Evolutionary conservation across 2,797 vertebrate species (phyloP).

Genomic region (Menidia menidia): DNA sequence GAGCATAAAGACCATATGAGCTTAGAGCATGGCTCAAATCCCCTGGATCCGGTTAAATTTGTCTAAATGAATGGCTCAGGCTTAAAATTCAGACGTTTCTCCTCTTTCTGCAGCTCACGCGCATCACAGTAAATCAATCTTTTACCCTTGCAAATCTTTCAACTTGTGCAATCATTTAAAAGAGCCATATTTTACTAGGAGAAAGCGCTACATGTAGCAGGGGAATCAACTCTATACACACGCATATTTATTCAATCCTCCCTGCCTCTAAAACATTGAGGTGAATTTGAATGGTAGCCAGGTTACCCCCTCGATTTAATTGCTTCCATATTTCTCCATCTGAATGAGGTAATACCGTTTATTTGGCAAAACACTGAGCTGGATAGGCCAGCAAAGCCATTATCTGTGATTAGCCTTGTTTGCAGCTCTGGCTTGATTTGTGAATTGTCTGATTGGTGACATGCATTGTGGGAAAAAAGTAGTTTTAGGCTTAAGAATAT

Average conservation of each 20-base stretch:
- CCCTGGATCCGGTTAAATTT: constrained; percentile 44
- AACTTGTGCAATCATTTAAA: constrained; percentile 50
- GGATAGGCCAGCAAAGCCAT: constrained; percentile 73
- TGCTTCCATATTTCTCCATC: constrained; percentile 80
- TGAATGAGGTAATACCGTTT: constrained; percentile 80
- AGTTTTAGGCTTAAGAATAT: constrained; percentile 27
- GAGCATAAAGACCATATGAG: constrained; percentile 30
- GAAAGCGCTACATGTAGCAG: constrained; percentile 51
- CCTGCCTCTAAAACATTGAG: constrained; percentile 57
- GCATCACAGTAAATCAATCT: constrained; percentile 70
- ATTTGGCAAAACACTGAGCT: constrained; percentile 63
- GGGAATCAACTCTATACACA: constrained; percentile 49
- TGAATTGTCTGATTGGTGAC: constrained; percentile 70
- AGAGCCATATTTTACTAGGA: constrained; percentile 40
- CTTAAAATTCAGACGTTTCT: constrained; percentile 45
- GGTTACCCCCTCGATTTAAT: constrained; percentile 72
- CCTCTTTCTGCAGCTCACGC: constrained; percentile 51
- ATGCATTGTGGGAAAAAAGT: constrained; percentile 44
- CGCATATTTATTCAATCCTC: constrained; percentile 64
- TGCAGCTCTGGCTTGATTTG: constrained; percentile 69
- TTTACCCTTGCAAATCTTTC: constrained; percentile 55
- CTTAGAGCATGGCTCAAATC: constrained; percentile 41
- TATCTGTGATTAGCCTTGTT: constrained; percentile 77
- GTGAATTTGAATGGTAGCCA: constrained; percentile 73
- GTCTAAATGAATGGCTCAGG: constrained; percentile 54